Evolutionary conservation across 2,113 vertebrate species (phyloP), one percentile per base, ranked within the genome.

Genomic region (Calonectris borealis): DNA sequence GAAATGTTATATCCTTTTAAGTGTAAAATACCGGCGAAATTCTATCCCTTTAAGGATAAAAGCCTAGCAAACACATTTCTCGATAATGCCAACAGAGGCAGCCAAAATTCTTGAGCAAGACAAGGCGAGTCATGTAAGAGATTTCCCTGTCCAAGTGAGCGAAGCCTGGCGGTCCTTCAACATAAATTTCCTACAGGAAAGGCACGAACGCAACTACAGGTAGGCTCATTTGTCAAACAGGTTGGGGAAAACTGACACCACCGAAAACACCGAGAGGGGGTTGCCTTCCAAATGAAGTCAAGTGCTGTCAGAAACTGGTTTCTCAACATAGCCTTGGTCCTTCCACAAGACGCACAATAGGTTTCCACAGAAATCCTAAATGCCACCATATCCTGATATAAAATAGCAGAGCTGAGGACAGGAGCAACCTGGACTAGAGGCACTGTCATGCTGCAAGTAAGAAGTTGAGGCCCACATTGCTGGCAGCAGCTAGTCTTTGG

Each of bases 11-110:
- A 88, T 71, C 80, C 83, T 90, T 93, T 95, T 79, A 70, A 95
- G 80, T 7, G 1, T 96, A 93, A 95, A 96, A 88, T 83, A 83
- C 55, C 69, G 68, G 42, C 0, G 8, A 88, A 90, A 92, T 81
- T 92, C 86, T 92, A 92, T 92, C 90, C 88, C 86, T 96, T 95
- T 96, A 94, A 93, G 90, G 57, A 73, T 78, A 92, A 94, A 92
- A 92, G 64, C 60, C 60, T 40, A 88, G 55, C 76, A 48, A 92
- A 90, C 72, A 55, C 31, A 55, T 78, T 95, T 90, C 64, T 70
- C 69, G 90, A 55, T 92, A 76, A 38, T 40, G 69, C 83, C 83
- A 86, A 90, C 24, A 48, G 80, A 82, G 64, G 61, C 60, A 4
- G 90, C 76, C 93, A 95, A 90, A 96, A 93, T 93, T 95, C 80